Evolutionary conservation across 2,888 invertebrate species (phyloP).

Genomic region (Aphidoletes aphidimyza): DNA sequence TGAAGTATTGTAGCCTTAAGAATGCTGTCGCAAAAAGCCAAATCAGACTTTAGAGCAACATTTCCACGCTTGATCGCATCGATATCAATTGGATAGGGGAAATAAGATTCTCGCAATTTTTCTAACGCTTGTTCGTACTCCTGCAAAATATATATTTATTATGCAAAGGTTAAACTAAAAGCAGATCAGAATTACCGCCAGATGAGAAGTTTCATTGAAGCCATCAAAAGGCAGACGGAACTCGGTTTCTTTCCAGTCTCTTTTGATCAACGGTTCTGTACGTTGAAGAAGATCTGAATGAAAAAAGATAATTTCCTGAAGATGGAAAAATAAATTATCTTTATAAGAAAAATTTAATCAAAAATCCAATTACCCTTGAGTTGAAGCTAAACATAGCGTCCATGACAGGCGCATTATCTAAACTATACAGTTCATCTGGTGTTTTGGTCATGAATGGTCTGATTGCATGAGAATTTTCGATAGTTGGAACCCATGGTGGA

Average conservation of each 20-base stretch:
- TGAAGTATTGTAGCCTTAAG: background rate
- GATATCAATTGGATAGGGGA: background rate
- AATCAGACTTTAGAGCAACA: background rate
- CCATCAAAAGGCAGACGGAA: background rate
- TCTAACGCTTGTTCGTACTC: background rate
- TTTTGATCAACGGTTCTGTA: background rate
- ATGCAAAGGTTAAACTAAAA: no score
- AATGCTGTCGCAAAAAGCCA: background rate
- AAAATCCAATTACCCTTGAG: background rate
- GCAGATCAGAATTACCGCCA: background rate
- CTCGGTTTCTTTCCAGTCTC: background rate
- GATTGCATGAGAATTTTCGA: background rate
- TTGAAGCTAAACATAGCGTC: background rate
- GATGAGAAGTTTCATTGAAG: background rate
- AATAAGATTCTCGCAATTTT: background rate
- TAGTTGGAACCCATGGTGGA: background rate
- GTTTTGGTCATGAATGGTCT: background rate
- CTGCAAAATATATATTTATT: no score
- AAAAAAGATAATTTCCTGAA: background rate
- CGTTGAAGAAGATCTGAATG: background rate
- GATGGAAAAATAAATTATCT: no score
- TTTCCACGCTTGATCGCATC: background rate
- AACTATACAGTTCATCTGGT: background rate
- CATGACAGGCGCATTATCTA: background rate
- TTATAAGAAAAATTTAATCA: no score